Base-by-base conservation (phyloP, 2,797 vertebrate species). In the Karalla daura region DNA sequence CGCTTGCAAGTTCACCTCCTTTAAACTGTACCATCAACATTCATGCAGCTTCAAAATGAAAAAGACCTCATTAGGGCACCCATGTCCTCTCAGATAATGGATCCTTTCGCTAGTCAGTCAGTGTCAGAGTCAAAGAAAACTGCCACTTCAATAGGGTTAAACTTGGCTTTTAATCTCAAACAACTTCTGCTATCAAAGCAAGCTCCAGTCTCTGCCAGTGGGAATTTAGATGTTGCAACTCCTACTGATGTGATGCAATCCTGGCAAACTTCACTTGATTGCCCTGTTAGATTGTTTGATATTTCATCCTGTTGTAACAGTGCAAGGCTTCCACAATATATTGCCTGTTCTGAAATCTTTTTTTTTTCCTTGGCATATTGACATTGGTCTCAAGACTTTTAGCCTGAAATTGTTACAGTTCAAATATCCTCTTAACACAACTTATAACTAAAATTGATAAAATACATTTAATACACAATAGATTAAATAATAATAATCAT, bases 191-290 rank as follows among this genome's bases (percentile, higher is more conserved):
- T 46, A 36, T 80, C 40, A 32, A 55, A 46, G 27, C 5, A 4
- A 23, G 66, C 13, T 12, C 23, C 3, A 6, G 58, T 27, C 17
- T 55, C 30, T 69, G 15, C 33, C 35, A 4, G 14, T 9, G 28
- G 44, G 39, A 66, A 44, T 30, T 24, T 2, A 8, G 24, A 32
- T 60, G 28, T 12, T 41, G 63, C 64, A 75, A 52, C 30, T 15
- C 65, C 32, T 40, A 27, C 20, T 60, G 6, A 20, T 70, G n/a
- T 33, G n/a, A 59, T 63, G 55, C 37, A 75, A 55, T 47, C 47
- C 20, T 7, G 11, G 23, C 17, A 14, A 14, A 5, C 13, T 12
- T 28, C 5, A 41, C 14, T 30, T 17, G 0, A 7, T 30, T 35
- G n/a, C n/a, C 3, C 8, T 35, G 17, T 49, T 63, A 28, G 13